These are phyloP conservation scores for Oplegnathus fasciatus DNA, from an alignment of 2,113 vertebrate genomes.

Conservation along the genomic window DNA sequence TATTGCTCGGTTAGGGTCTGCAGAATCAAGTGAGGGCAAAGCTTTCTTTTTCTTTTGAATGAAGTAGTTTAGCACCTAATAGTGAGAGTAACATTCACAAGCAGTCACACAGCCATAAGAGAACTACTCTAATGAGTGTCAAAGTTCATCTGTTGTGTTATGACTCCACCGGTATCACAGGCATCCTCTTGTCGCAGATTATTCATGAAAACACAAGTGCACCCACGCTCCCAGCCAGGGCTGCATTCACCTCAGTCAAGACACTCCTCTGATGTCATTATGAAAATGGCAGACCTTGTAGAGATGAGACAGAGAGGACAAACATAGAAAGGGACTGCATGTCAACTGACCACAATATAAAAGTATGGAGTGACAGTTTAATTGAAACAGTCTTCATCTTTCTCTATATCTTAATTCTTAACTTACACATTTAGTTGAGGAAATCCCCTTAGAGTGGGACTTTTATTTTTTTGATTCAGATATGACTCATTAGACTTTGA, in stretches of 20 bases:
- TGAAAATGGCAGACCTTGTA: neutral
- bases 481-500: neutral
- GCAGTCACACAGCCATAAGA: neutral
- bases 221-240: too few relatives aligned
- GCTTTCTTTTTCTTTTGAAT: neutral
- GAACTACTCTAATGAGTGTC: slow-evolving; percentile 23
- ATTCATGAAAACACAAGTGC: neutral
- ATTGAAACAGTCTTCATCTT: neutral
- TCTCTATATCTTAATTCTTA: neutral
- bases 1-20: neutral
- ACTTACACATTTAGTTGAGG: neutral
- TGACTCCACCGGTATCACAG: slow-evolving; percentile 50
- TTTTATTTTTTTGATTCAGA: slow-evolving; percentile 4
- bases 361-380: neutral
- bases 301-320: slow-evolving; percentile 2
- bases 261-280: neutral
- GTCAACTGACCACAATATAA: neutral
- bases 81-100: neutral
- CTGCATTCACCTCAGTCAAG: neutral
- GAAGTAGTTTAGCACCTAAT: neutral
- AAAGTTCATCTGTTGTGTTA: neutral
- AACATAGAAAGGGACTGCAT: neutral
- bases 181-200: neutral
- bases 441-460: neutral
- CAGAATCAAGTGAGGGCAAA: neutral